Evolutionary conservation across 2,888 invertebrate genomes (phyloP), one percentile per base, ranked within the genome.

Genomic region (Ptychoptera albimana): DNA sequence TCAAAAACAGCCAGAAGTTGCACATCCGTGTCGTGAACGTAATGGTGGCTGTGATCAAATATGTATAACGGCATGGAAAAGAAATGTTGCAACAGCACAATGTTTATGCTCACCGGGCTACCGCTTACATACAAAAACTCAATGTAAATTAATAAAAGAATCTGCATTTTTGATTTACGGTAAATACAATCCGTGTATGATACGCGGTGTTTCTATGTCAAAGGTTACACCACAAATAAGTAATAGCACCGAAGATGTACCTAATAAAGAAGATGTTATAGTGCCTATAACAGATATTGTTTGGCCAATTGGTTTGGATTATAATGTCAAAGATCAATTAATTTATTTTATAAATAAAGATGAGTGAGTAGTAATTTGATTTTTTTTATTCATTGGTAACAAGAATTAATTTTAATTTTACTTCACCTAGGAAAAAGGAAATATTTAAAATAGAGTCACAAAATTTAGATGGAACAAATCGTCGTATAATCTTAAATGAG

Each of bases 31-130:
- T 64, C 72, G 73, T 50, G 65, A 63, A 36, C 63, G 70, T 55
- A 75, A 77, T 57, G 81, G 80, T 50, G 74, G 75, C 50, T 87
- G 87, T 69, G 74, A 74, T 52, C 85, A 87, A 63, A 68, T 87
- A 49, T 87, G 87, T 66, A 68, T 85, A 48, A 73, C 83, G 38
- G 61, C 69, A 46, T 79, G 74, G 73, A 68, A 70, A 46, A 61
- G 61, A 32, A 60, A 60, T 50, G 66, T 68, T 47, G 71, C 74
- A 1, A 59, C 71, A 50, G 75, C 75, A 49, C 73, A 72, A 54
- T 88, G 87, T 64, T 57, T 77, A 42, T 87, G 87, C 58, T 71
- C 74, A 35, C 75, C 80, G 52, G 87, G 87, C 2, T 84, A 74
- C 66, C 70, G 71, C 51, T 66, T 75, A 42, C 61, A 66, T 45